Evolutionary conservation across 2,797 vertebrate species (phyloP), one percentile per base, ranked within the genome.

Genomic region (Neosilurus hyrtlii): DNA sequence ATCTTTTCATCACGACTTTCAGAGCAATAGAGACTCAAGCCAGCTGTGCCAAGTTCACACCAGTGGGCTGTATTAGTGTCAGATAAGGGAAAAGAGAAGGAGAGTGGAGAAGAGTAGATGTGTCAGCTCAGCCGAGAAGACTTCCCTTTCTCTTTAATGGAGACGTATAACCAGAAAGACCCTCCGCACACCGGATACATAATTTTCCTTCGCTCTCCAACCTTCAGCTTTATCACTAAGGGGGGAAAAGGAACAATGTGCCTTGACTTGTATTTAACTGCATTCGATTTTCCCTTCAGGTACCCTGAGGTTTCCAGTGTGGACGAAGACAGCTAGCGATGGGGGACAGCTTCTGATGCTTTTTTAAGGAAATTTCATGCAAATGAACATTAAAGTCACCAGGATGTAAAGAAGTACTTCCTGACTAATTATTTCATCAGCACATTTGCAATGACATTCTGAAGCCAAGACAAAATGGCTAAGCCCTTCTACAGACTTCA

Each of bases 401-500:
- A 81, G 80, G 82, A 87, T 86, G 81, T 72, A 78, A 86, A 85
- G 75, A 68, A 62, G 67, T 18, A 65, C 35, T 84, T 57, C 20
- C 26, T 26, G n/a, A 66, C 59, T 59, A 66, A 72, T 11, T 61
- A 68, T 61, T 22, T 12, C 6, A 51, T 56, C 20, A 15, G 16
- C 71, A 20, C 22, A 20, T 74, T 74, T 18, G 65, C 22, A 10
- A 82, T 87, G 84, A 84, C 12, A 26, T 67, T 59, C 5, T 83
- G 81, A 59, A 66, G n/a, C 18, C 9, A 0, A 54, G 61, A 85
- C 87, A 94, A 95, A 92, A 96, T 96, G 95, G 95, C 96, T 91
- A 96, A 92, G 92, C 91, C 94, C 87, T 94, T 95, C 90, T 95
- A 95, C 91, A 95, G 95, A 89, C 93, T 95, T 83, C 95, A 96